Base-by-base conservation (phyloP, 92 coral and sea anemone species). In the Epizoanthus scotinus region DNA sequence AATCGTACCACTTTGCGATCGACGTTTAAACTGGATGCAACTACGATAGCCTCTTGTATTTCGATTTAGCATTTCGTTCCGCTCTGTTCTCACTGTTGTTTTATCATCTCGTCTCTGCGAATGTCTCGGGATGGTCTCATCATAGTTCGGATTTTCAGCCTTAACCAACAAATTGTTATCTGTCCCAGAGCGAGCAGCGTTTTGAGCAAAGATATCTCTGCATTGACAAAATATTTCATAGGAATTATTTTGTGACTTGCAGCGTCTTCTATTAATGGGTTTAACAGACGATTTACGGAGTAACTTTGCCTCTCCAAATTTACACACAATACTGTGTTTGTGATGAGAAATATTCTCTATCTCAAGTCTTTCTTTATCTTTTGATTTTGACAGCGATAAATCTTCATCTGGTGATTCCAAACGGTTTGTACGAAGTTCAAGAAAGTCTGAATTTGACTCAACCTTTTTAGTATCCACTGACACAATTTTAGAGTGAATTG, bases 181-280 rank as follows among this genome's bases (percentile, higher is more conserved):
- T 5, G 21, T 29, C 9, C 61, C 22, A 8, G 26, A 21, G 14
- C 26, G 27, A 38, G 47, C 19, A 36, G 2, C 10, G 8, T 60
- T n/a, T 75, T 40, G 13, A 31, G 13, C 3, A 28, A 15, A 2
- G 24, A 36, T 6, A 12, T 59, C 44, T 36, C 22, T 24, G 47
- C 0, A 75, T 3, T 28, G 29, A 34, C 29, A 27, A 38, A 25
- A 73, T 19, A 40, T 31, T n/a, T 53, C 42, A n/a, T 8, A 20
- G 2, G 22, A 17, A 13, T 75, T 54, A 31, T 28, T 59, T 14
- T 75, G 67, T 22, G 81, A 75, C 42, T 75, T 59, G 42, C 34
- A 21, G 15, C 40, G 78, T 21, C 27, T 71, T 49, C 78, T 17
- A 18, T 28, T 71, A 50, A 10, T 8, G 14, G 44, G 18, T 21